A percentile compares a stretch with the other conserved stretches of the same genome.
Conservation (phyloP, 2,888 invertebrate genomes). For the Callimorpha dominula region DNA sequence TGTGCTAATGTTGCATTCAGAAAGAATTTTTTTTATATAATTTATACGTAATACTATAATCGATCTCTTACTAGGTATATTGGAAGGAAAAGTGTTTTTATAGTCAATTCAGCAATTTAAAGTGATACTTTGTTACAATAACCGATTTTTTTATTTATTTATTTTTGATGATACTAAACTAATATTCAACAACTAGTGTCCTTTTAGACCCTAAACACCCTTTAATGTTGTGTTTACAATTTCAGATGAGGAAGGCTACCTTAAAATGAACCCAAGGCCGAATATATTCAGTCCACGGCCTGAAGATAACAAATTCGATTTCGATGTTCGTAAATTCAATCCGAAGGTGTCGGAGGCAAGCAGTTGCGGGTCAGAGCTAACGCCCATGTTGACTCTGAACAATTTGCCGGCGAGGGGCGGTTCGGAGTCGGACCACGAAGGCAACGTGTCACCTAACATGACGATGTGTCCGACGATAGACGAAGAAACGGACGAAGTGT, state of each 20-base stretch:
- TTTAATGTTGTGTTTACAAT: conserved; percentile 30
- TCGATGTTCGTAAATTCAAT: conserved; percentile 76
- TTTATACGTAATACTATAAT: not conserved
- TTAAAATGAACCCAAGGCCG: conserved; percentile 87
- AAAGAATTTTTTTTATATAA: not conserved
- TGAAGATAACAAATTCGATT: conserved; percentile 81
- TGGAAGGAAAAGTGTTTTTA: not conserved
- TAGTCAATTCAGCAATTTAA: not conserved
- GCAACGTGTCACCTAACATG: conserved; percentile 67
- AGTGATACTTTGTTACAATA: not conserved
- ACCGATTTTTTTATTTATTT: not conserved
- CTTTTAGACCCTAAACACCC: not conserved
- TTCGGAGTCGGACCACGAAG: conserved; percentile 80
- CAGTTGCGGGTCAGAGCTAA: conserved; percentile 76
- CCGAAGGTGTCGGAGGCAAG: conserved; percentile 62
- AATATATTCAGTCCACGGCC: conserved; percentile 87
- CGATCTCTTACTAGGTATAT: not conserved
- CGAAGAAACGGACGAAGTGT: conserved; percentile 79
- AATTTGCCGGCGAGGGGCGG: conserved; percentile 74
- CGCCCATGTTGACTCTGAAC: conserved; percentile 85
- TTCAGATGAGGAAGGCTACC: conserved; percentile 86
- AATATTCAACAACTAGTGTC: not conserved
- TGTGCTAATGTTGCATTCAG: not conserved
- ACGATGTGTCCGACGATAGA: conserved; percentile 72
- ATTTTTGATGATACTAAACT: not conserved